Evolutionary conservation across 2,888 invertebrate species (phyloP).

Genomic region (Eupithecia vulgata): DNA sequence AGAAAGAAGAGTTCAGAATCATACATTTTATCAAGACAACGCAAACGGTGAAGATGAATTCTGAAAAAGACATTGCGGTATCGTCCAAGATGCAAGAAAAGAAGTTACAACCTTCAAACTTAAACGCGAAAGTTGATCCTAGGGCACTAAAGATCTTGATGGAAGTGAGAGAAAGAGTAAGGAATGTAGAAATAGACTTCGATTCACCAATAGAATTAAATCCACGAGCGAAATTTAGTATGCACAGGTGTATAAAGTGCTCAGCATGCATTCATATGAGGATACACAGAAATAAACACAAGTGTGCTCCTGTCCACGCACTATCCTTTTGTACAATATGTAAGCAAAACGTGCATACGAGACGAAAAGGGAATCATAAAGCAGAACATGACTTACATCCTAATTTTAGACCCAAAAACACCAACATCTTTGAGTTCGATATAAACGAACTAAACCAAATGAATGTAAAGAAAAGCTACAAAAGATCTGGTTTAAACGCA

Average conservation of each 20-base stretch:
- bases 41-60: neutral
- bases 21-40: constrained; percentile 34
- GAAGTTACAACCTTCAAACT: neutral
- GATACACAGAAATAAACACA: neutral
- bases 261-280: neutral
- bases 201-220: neutral
- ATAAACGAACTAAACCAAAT: neutral
- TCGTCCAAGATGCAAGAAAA: neutral
- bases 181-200: neutral
- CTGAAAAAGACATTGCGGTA: neutral
- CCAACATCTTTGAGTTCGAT: neutral
- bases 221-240: neutral
- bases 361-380: neutral
- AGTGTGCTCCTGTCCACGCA: neutral
- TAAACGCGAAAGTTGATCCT: neutral
- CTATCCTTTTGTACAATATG: neutral
- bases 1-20: constrained; percentile 37
- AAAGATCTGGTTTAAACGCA: neutral
- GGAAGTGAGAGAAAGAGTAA: constrained; percentile 2
- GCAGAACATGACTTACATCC: neutral
- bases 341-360: neutral
- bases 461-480: neutral
- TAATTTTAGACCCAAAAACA: neutral
- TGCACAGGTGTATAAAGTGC: constrained; percentile 4
- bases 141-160: neutral